Conservation (phyloP, 2,797 vertebrate genomes). For the Meda fulgida region DNA sequence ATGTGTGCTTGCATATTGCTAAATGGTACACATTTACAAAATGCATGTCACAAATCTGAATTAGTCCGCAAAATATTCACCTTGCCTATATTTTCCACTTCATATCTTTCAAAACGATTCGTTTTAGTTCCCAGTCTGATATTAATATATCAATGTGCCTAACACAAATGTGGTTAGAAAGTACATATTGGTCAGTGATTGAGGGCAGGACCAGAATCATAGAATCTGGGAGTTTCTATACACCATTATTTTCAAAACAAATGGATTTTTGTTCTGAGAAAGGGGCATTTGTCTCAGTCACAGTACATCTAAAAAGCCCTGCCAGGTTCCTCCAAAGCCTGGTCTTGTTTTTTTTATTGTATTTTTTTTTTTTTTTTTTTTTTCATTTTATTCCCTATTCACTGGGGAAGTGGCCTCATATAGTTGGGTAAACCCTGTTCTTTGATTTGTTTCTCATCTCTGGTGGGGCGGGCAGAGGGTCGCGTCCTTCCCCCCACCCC, state of each 20-base stretch:
- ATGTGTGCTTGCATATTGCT: constrained; percentile 73
- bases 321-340: constrained; percentile 30
- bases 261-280: constrained; percentile 36
- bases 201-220: constrained; percentile 38
- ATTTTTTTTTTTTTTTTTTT: background rate
- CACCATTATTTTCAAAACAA: constrained; percentile 34
- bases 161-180: constrained; percentile 41
- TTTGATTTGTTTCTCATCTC: constrained; percentile 58
- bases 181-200: constrained; percentile 46
- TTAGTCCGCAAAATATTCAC: constrained; percentile 39
- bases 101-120: constrained; percentile 2
- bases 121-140: constrained; percentile 35
- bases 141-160: constrained; percentile 29
- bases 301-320: constrained; percentile 50
- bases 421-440: constrained; percentile 64
- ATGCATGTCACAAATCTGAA: constrained; percentile 60
- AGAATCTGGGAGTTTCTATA: constrained; percentile 47
- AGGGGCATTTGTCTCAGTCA: constrained; percentile 59
- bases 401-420: constrained; percentile 45
- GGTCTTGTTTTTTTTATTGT: background rate
- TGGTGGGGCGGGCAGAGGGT: constrained; percentile 56
- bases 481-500: constrained; percentile 50
- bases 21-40: constrained; percentile 61
- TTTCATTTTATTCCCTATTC: background rate
- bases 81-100: background rate